Conservation (phyloP, 53 echinoderm and acorn worm genomes). For the Arbacia lixula region DNA sequence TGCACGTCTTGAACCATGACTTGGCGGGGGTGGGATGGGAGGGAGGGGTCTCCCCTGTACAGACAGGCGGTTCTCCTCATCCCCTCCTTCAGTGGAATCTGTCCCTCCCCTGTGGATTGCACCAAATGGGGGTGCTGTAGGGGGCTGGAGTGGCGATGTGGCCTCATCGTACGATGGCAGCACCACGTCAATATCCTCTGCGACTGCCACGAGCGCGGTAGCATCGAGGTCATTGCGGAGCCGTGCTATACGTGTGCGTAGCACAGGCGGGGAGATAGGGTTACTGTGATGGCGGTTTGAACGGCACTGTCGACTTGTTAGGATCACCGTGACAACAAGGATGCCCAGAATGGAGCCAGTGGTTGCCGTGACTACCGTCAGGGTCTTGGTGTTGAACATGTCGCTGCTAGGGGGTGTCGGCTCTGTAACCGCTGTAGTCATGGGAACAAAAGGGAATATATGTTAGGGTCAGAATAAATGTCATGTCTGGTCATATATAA, state of each 20-base stretch:
- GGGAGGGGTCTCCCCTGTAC: conserved; percentile 59
- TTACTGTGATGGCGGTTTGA: background rate
- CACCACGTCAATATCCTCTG: conserved; percentile 54
- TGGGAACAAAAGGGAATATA: too few species aligned
- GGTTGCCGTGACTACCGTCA: conserved; percentile 71
- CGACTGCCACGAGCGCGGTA: conserved; percentile 51
- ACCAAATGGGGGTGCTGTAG: conserved; percentile 42
- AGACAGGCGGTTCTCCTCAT: background rate
- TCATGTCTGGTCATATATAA: too few species aligned
- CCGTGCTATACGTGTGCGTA: conserved; percentile 48
- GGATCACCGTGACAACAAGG: conserved; percentile 58
- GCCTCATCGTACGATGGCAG: conserved; percentile 71
- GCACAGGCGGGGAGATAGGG: conserved; percentile 38
- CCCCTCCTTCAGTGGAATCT: background rate
- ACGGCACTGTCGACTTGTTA: conserved; percentile 59
- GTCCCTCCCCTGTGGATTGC: background rate
- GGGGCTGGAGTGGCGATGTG: background rate
- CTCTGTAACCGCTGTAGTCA: too few species aligned
- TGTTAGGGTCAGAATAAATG: too few species aligned
- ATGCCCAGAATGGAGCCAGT: conserved; percentile 65
- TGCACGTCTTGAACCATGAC: conserved; percentile 1
- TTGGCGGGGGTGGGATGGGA: conserved; percentile 29
- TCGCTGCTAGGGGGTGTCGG: background rate
- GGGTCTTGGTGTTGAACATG: conserved; percentile 61
- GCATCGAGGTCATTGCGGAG: conserved; percentile 50